These are phyloP conservation scores for Heliangelus exortis DNA, from an alignment of 2,797 vertebrate species.

Conservation along the genomic window DNA sequence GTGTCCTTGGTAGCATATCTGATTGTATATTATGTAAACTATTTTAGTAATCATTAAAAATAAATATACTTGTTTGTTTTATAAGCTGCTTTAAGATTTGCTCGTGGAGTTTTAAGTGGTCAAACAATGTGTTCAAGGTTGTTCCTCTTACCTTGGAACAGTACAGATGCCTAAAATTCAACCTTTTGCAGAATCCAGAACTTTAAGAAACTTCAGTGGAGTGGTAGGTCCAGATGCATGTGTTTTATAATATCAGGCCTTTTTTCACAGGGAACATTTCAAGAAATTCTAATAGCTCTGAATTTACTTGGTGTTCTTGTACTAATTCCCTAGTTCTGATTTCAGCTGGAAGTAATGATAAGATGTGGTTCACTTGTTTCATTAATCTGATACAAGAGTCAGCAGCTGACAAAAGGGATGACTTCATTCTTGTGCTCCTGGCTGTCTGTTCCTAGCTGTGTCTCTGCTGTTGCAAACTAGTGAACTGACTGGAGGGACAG, in stretches of 20 bases:
- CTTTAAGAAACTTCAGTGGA: background rate
- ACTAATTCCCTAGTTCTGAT: constrained; percentile 5
- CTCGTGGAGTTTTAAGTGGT: background rate
- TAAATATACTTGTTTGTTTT: constrained; percentile 72
- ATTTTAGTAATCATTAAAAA: constrained; percentile 77
- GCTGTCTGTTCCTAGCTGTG: background rate
- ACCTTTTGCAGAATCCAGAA: background rate
- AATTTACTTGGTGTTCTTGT: background rate
- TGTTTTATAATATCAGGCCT: background rate
- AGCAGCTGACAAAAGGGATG: constrained; percentile 59
- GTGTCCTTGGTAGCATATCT: constrained; percentile 38
- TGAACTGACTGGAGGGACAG: background rate
- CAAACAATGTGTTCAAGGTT: background rate
- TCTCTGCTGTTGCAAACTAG: background rate
- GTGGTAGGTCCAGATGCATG: background rate
- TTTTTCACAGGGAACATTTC: background rate
- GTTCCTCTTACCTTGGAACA: background rate
- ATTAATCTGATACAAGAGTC: background rate
- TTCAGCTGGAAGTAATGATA: constrained; percentile 42
- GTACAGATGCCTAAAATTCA: background rate
- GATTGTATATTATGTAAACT: constrained; percentile 64
- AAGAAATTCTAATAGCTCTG: background rate
- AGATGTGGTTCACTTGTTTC: constrained; percentile 17
- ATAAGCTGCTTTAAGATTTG: constrained; percentile 33
- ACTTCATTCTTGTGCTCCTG: constrained; percentile 28